phyloP scores from a whole-genome alignment of 2,888 invertebrate genomes.

The Cephus pulcher region DNA sequence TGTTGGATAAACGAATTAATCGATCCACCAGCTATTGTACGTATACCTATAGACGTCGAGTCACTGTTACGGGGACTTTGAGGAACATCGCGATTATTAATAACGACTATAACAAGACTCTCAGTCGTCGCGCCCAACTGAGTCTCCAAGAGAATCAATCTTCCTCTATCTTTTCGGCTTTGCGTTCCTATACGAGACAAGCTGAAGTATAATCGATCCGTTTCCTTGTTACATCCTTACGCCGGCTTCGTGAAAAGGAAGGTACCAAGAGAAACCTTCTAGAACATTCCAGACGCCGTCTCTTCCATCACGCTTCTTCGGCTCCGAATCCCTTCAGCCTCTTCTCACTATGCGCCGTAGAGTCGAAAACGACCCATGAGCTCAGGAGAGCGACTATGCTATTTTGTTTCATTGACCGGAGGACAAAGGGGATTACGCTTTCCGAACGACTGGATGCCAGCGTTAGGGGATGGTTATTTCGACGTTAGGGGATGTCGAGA shows the following conservation, averaged over 20 bases:
- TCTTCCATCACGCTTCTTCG: neutral
- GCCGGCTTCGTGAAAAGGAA: neutral
- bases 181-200: neutral
- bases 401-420: conserved; percentile 44
- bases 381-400: conserved; percentile 22
- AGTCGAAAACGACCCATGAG: neutral
- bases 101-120: neutral
- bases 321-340: neutral
- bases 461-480: conserved; percentile 19
- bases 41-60: neutral
- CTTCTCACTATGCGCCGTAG: neutral
- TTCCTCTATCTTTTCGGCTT: neutral
- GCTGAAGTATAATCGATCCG: neutral
- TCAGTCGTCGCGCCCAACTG: neutral
- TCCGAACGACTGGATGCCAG: conserved; percentile 45
- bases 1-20: too few species aligned
- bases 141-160: neutral
- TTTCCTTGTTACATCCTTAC: too few species aligned
- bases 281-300: neutral
- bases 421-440: conserved; percentile 51
- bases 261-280: neutral
- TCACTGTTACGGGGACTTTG: neutral
- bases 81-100: neutral
- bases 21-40: too few species aligned
- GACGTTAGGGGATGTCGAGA: neutral